Conservation (phyloP, 1,140 invertebrate species). For the Drosophila jambulina region DNA sequence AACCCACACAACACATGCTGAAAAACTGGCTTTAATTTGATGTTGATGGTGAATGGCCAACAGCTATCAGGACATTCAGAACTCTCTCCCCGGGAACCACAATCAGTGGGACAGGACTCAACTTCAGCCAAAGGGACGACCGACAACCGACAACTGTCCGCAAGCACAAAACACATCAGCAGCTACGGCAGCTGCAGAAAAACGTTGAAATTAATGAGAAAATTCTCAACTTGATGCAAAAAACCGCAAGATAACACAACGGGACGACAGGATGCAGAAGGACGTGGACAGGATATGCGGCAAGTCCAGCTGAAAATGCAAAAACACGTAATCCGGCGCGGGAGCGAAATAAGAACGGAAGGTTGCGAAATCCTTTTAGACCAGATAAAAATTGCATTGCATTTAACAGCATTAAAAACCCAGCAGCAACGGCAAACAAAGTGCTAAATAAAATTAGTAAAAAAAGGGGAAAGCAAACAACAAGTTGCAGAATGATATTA, state of each 20-base stretch:
- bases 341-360: constrained; percentile 21
- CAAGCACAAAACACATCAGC: constrained; percentile 78
- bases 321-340: constrained; percentile 60
- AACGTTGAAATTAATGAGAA: constrained; percentile 83
- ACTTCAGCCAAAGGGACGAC: constrained; percentile 19
- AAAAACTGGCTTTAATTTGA: constrained; percentile 19
- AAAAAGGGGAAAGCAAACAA: constrained; percentile 28
- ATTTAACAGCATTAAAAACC: constrained; percentile 71
- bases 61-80: constrained; percentile 2
- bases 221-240: constrained; percentile 78
- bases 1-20: neutral
- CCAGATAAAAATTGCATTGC: constrained; percentile 75
- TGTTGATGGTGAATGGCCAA: constrained; percentile 30
- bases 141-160: constrained; percentile 59
- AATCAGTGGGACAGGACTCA: constrained; percentile 47
- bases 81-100: constrained; percentile 17
- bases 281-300: constrained; percentile 47
- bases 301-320: constrained; percentile 67
- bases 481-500: constrained; percentile 21
- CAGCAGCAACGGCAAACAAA: constrained; percentile 37
- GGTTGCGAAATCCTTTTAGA: constrained; percentile 41
- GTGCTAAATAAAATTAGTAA: constrained; percentile 68
- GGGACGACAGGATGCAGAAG: constrained; percentile 23
- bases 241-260: constrained; percentile 78
- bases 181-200: constrained; percentile 50